phyloP scores from a whole-genome alignment of 2,888 invertebrate species.

The Microctonus brassicae region DNA sequence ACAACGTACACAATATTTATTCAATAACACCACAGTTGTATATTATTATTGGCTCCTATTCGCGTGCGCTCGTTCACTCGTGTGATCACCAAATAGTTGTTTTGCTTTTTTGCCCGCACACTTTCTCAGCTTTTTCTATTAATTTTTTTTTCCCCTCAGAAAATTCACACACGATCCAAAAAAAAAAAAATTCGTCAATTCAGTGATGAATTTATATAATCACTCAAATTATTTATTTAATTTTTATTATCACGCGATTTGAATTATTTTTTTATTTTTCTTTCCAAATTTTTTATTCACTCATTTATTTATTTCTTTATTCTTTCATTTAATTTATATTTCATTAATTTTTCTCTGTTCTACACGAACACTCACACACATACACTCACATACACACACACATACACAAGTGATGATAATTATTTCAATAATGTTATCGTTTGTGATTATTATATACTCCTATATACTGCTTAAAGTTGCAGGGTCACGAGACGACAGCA shows the following conservation, averaged over 20 bases:
- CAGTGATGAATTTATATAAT: too few relatives aligned
- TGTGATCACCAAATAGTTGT: neutral
- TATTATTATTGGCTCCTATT: neutral
- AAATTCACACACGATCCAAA: slow-evolving; percentile 20
- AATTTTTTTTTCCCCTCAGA: neutral
- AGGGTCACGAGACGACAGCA: slow-evolving; percentile 20
- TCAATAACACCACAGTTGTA: neutral
- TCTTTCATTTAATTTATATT: too few relatives aligned
- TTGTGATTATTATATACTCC: neutral
- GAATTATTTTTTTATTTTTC: neutral
- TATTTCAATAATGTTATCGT: neutral
- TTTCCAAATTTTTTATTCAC: too few relatives aligned
- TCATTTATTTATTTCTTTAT: neutral
- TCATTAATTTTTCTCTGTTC: too few relatives aligned
- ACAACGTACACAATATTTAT: neutral
- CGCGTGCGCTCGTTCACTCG: slow-evolving; percentile 7
- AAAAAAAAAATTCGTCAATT: too few relatives aligned
- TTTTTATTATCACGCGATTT: slow-evolving; percentile 24
- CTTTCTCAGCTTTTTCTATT: neutral
- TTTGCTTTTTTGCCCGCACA: neutral
- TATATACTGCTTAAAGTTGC: slow-evolving; percentile 13
- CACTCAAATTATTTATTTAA: too few relatives aligned
- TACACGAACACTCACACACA: too few relatives aligned
- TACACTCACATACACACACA: too few relatives aligned
- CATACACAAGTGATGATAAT: neutral